These are phyloP conservation scores for Artemisiospiza belli DNA, from an alignment of 2,113 vertebrate species.

Conservation along the genomic window DNA sequence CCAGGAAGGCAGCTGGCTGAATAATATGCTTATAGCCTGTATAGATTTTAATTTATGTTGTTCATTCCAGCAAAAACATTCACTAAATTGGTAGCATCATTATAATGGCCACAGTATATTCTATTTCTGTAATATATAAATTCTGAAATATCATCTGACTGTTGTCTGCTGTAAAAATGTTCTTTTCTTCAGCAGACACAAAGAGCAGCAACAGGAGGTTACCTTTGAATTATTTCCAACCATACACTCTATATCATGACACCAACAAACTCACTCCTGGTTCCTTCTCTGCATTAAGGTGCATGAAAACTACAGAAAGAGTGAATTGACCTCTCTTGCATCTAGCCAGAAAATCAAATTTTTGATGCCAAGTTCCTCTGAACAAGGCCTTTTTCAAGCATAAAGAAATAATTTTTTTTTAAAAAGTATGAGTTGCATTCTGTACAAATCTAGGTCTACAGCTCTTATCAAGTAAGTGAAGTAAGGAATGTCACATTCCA, in stretches of 20 bases:
- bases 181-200: background rate
- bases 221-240: background rate
- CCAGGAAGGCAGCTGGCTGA: background rate
- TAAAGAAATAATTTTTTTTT: background rate
- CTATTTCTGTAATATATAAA: background rate
- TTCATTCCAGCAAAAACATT: background rate
- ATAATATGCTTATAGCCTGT: background rate
- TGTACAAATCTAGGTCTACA: background rate
- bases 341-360: background rate
- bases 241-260: background rate
- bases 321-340: background rate
- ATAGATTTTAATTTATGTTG: background rate
- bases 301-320: background rate
- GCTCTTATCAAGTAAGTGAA: constrained; percentile 40
- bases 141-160: background rate
- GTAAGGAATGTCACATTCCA: constrained; percentile 36
- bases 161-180: background rate
- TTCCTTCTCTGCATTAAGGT: background rate
- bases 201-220: background rate
- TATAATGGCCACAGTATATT: background rate
- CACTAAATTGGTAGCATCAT: background rate
- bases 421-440: background rate
- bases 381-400: background rate
- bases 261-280: background rate
- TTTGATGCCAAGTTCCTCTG: background rate